Conservation (phyloP, 2,888 invertebrate genomes). For the Lottia scabra region DNA sequence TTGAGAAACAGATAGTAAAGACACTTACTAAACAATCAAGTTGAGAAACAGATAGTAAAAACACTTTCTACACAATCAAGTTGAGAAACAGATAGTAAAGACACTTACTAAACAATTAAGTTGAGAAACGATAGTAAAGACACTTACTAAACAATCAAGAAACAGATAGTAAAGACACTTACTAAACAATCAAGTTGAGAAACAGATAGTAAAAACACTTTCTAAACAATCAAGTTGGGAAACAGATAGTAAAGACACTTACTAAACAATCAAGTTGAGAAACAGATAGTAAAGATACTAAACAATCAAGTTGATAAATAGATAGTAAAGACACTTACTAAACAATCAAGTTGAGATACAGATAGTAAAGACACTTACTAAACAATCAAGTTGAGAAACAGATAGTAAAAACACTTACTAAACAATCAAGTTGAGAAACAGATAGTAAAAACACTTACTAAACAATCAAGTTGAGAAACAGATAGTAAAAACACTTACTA, state of each 20-base stretch:
- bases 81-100: conserved; percentile 70
- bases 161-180: no score
- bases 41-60: conserved; percentile 69
- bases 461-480: no score
- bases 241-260: no score
- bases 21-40: background rate
- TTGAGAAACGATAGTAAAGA: no score
- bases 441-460: background rate
- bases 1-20: conserved; percentile 70
- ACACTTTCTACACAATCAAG: background rate
- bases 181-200: background rate
- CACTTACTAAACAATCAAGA: background rate
- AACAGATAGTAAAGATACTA: no score
- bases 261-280: background rate
- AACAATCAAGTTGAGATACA: conserved; percentile 88
- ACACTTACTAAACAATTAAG: background rate
- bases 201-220: no score
- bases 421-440: no score
- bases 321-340: conserved; percentile 73
- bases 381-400: no score
- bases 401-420: background rate
- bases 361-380: background rate
- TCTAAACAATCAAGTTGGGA: background rate
- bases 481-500: background rate
- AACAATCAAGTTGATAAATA: no score